A percentile compares a stretch with the other conserved stretches of the same genome.
Evolutionary conservation across 2,113 vertebrate genomes (phyloP).

Genomic region (Odontophorus gujanensis): DNA sequence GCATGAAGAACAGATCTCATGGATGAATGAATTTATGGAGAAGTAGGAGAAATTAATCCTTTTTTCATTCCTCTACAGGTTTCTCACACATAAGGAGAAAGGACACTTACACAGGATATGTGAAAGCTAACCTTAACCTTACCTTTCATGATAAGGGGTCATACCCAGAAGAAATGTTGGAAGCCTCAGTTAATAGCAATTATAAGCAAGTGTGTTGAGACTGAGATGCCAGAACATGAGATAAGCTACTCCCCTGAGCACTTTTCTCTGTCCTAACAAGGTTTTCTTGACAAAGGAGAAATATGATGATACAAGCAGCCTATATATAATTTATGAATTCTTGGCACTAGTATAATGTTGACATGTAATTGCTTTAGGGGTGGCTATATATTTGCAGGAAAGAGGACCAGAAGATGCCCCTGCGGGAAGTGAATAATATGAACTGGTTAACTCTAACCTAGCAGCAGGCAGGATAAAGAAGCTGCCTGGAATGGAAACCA

Average conservation of each 20-base stretch:
- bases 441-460: not conserved
- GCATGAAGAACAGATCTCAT: constrained; percentile 14
- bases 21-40: not conserved
- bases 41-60: not conserved
- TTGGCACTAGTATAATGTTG: not conserved
- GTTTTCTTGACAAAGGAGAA: constrained; percentile 18
- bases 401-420: not conserved
- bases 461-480: fast-evolving
- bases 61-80: not conserved
- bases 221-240: constrained; percentile 22
- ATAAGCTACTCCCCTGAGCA: no score
- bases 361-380: not conserved
- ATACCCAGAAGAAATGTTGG: not conserved
- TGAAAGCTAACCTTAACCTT: constrained; percentile 4
- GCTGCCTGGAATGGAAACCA: not conserved
- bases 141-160: not conserved
- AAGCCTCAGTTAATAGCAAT: constrained; percentile 30
- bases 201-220: not conserved
- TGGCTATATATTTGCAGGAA: not conserved
- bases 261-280: not conserved
- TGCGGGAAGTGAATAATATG: not conserved
- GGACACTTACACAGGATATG: not conserved
- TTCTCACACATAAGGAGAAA: not conserved
- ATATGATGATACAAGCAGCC: not conserved
- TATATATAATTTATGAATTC: constrained; percentile 38